Evolutionary conservation across 2,797 vertebrate genomes (phyloP), one percentile per base, ranked within the genome.

Genomic region (Lycodopsis pacificus): DNA sequence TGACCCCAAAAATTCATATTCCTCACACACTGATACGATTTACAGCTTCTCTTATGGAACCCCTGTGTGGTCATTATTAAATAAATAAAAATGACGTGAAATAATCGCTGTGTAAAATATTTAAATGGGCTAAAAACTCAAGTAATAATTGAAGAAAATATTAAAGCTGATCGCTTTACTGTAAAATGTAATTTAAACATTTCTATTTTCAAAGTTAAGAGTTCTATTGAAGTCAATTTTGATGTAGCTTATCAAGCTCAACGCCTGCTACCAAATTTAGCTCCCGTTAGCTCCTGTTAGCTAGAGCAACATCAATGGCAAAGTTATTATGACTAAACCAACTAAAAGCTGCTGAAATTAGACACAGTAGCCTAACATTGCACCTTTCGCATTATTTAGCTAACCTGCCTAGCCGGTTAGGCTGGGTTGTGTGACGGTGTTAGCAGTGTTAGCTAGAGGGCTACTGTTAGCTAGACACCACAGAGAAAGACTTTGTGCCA

Each of bases 1-100:
- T 12, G 49, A 83, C 66, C 71, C 30, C 2, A 1, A 20, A 20
- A 53, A 67, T 74, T 78, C 49, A 25, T 61, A 44, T 64, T 77
- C 20, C 71, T 82, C 56, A 58, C 19, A 2, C 71, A 51, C 19
- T 20, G 38, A 64, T 40, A 14, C 0, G 8, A 64, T 76, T 46
- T 63, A 11, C 34, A 48, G 13, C 44, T 13, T 62, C 32, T 13
- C 10, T 17, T 2, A 6, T 19, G 13, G 20, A 46, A 67, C 12
- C 14, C 2, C 10, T 14, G 11, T 53, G 15, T 53, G 15, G 17
- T 61, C 22, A 46, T 64, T 54, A 22, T 62, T 20, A 44, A 25
- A 62, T 7, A 3, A 30, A 71, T n/a, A 0, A 38, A 57, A 65
- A 57, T 15, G 2, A 58, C 2, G 36, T 49, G 2, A 15, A 42